Percentiles rank a stretch among this genome's conserved stretches.
phyloP scores from a whole-genome alignment of 2,113 vertebrate genomes.

The Brachypteracias leptosomus region DNA sequence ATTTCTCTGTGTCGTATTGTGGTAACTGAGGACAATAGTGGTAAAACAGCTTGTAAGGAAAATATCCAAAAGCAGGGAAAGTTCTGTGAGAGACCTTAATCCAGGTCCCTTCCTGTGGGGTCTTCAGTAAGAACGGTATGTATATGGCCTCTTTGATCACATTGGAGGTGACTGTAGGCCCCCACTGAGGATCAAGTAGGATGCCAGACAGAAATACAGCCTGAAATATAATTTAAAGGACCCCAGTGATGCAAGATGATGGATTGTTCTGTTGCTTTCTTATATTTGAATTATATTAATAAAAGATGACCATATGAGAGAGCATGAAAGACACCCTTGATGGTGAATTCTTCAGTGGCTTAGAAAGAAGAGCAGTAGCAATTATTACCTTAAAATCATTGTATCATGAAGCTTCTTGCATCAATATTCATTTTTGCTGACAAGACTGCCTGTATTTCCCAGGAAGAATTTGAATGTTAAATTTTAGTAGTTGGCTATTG shows the following conservation, averaged over 20 bases:
- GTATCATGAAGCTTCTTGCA: not conserved
- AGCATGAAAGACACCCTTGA: not conserved
- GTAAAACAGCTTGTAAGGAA: not conserved
- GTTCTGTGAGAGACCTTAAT: not conserved
- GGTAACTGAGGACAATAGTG: not conserved
- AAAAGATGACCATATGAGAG: not conserved
- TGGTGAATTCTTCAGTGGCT: not conserved
- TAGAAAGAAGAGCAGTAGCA: not conserved
- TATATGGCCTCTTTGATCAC: not conserved
- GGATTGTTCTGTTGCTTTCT: not conserved
- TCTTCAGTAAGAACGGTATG: not conserved
- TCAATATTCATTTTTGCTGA: not conserved
- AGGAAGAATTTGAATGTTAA: not conserved
- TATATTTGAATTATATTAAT: not conserved
- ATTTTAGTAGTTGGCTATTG: not conserved
- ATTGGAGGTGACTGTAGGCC: not conserved
- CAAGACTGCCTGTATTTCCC: not conserved
- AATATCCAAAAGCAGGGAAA: not conserved
- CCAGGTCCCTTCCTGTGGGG: not conserved
- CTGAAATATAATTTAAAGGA: not conserved
- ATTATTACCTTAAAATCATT: not conserved
- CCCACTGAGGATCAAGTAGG: not conserved
- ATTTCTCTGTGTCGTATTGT: not conserved
- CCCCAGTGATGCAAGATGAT: not conserved
- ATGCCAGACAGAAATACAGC: not conserved